Evolutionary conservation across 2,888 invertebrate species (phyloP).

Genomic region (Meta bourneti): DNA sequence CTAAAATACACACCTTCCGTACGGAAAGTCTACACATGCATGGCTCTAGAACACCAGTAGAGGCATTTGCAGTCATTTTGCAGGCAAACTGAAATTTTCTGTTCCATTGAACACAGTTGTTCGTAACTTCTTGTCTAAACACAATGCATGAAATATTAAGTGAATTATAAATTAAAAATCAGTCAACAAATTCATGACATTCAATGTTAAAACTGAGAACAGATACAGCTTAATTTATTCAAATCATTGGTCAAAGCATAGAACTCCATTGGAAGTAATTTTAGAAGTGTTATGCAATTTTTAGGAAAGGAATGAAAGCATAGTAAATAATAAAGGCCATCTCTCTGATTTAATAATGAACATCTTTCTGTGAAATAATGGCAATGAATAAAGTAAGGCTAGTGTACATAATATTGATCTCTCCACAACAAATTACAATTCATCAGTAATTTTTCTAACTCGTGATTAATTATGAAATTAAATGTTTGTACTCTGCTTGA

Average conservation of each 20-base stretch:
- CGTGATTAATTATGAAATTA: not conserved
- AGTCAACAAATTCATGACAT: not conserved
- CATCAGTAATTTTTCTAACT: not conserved
- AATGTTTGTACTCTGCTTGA: not conserved
- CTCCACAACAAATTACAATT: no score
- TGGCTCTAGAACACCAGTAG: conserved; percentile 95
- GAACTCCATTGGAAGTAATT: no score
- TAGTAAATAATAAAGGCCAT: no score
- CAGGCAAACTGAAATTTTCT: conserved; percentile 94
- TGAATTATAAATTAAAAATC: not conserved
- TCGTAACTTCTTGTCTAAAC: conserved; percentile 89
- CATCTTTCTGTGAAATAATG: no score
- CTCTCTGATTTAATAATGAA: no score
- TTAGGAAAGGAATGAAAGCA: not conserved
- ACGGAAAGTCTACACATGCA: conserved; percentile 96
- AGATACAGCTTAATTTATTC: no score
- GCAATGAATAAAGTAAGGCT: no score
- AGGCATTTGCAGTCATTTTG: conserved; percentile 98
- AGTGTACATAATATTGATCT: not conserved
- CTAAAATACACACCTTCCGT: conserved; percentile 86
- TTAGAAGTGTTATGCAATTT: not conserved
- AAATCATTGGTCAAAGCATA: no score
- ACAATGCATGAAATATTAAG: not conserved
- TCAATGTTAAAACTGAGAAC: not conserved
- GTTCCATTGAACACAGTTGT: conserved; percentile 95